These are phyloP conservation scores for Drosophila repleta DNA, from an alignment of 1,140 invertebrate species.

Conservation along the genomic window DNA sequence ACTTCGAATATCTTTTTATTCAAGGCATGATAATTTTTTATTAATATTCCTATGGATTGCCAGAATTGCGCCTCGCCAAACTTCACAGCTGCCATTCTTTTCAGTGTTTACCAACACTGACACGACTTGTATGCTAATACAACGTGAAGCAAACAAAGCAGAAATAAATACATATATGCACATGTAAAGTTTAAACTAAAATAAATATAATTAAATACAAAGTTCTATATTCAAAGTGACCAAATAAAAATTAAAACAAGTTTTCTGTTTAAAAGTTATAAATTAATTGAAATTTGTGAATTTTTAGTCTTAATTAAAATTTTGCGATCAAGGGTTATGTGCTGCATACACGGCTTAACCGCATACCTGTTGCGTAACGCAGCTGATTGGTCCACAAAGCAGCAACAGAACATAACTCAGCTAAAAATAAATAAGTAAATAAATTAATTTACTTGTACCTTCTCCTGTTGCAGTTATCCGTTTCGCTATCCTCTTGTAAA, in stretches of 20 bases:
- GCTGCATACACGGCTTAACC: constrained; percentile 12
- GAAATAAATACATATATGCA: neutral
- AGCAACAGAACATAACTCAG: constrained; percentile 22
- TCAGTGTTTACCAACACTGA: constrained; percentile 35
- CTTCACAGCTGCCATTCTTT: constrained; percentile 43
- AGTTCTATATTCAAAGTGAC: neutral
- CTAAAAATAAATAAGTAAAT: constrained; percentile 8
- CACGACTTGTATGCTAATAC: constrained; percentile 16
- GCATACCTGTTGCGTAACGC: constrained; percentile 45
- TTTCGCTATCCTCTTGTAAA: constrained; percentile 5
- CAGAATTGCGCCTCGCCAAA: constrained; percentile 67
- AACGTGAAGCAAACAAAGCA: neutral
- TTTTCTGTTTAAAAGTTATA: neutral
- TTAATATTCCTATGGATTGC: constrained; percentile 64
- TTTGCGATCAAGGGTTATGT: constrained; percentile 1
- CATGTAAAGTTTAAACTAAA: neutral
- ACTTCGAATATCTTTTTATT: constrained; percentile 79
- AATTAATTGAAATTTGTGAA: neutral
- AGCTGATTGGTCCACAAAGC: constrained; percentile 34
- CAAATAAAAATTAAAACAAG: neutral
- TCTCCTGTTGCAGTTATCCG: constrained; percentile 37
- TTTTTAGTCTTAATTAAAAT: neutral
- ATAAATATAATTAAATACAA: neutral
- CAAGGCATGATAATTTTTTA: constrained; percentile 74
- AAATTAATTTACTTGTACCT: neutral